A percentile compares a stretch with the other conserved stretches of the same genome.
These are phyloP conservation scores for Agrotis segetum DNA, from an alignment of 2,888 invertebrate genomes.

Conservation along the genomic window DNA sequence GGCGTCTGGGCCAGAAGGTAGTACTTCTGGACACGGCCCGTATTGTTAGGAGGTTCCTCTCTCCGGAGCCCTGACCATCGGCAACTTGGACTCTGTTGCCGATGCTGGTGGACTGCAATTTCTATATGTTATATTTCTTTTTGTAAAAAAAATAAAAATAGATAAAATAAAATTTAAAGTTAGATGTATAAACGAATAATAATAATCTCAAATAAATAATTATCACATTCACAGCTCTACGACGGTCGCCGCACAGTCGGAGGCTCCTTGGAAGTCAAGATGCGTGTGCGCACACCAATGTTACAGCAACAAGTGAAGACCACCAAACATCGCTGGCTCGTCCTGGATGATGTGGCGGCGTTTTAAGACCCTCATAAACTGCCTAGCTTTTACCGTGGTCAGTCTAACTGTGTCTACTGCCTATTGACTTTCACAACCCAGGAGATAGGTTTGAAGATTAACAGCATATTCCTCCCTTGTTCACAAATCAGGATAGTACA, in stretches of 20 bases:
- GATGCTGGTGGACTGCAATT: too few relatives aligned
- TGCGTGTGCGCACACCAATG: constrained; percentile 97
- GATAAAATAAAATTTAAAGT: too few relatives aligned
- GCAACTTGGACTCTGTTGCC: too few relatives aligned
- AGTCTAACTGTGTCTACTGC: neutral
- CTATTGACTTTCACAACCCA: neutral
- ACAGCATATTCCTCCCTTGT: too few relatives aligned
- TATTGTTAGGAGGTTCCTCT: too few relatives aligned
- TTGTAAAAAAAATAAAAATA: too few relatives aligned
- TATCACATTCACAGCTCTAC: constrained; percentile 92
- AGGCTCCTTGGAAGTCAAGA: constrained; percentile 97
- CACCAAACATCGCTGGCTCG: constrained; percentile 97
- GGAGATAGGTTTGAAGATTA: neutral
- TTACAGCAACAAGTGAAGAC: constrained; percentile 97
- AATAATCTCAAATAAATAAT: neutral
- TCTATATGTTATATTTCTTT: too few relatives aligned
- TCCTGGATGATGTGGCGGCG: constrained; percentile 92
- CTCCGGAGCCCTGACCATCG: too few relatives aligned
- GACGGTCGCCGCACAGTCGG: constrained; percentile 97
- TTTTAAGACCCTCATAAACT: constrained; percentile 1
- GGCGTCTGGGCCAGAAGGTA: too few relatives aligned
- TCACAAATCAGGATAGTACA: too few relatives aligned
- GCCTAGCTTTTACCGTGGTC: neutral
- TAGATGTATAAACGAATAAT: too few relatives aligned
- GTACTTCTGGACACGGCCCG: too few relatives aligned